These are phyloP conservation scores for Camponotus pennsylvanicus DNA, from an alignment of 1,140 invertebrate genomes.

Conservation along the genomic window DNA sequence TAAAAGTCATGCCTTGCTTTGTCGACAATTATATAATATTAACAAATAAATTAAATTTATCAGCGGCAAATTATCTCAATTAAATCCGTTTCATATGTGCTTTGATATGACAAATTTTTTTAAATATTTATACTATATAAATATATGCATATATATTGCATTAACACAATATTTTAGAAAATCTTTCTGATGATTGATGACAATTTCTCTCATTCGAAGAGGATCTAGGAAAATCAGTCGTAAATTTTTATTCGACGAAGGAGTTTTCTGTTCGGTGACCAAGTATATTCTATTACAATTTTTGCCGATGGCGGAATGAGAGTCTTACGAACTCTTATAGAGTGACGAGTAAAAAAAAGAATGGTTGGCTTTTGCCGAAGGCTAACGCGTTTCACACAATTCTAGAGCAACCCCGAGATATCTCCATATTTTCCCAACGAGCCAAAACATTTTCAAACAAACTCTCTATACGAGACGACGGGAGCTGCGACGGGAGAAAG, in stretches of 20 bases:
- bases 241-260: slow-evolving; percentile 47
- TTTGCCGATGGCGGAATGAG: slow-evolving; percentile 44
- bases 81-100: slow-evolving; percentile 3
- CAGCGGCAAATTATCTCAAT: neutral
- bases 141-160: neutral
- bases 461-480: slow-evolving; percentile 50
- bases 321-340: slow-evolving; percentile 15
- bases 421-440: slow-evolving; percentile 80
- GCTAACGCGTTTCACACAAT: slow-evolving; percentile 45
- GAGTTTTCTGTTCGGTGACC: slow-evolving; percentile 43
- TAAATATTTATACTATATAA: neutral
- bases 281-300: slow-evolving; percentile 57
- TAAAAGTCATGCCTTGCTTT: neutral
- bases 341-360: slow-evolving; percentile 2
- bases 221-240: slow-evolving; percentile 54
- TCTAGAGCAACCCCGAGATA: slow-evolving; percentile 65
- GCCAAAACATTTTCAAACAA: slow-evolving; percentile 80
- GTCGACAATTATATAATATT: neutral
- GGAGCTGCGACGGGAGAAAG: slow-evolving; percentile 52
- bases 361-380: slow-evolving; percentile 26
- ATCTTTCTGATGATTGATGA: slow-evolving; percentile 1
- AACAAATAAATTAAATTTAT: neutral
- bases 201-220: neutral
- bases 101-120: neutral
- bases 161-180: neutral